Conservation (phyloP, 2,888 invertebrate species). For the Cynaeus angustus region DNA sequence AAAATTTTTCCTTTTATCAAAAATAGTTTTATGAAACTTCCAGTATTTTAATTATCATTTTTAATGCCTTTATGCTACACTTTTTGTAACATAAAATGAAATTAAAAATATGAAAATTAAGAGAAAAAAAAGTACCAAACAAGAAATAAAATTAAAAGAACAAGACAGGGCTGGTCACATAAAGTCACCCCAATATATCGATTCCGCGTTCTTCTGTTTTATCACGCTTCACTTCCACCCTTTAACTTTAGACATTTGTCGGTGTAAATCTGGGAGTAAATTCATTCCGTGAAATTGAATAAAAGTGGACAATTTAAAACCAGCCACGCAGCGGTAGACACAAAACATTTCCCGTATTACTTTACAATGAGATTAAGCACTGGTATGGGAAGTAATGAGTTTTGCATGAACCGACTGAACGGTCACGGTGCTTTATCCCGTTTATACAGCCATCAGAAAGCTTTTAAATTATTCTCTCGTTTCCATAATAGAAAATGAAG, state of each 20-base stretch:
- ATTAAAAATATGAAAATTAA: too few species aligned
- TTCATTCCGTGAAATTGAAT: conserved; percentile 20
- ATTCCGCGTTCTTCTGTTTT: neutral
- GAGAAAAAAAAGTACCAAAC: too few species aligned
- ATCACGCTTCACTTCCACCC: neutral
- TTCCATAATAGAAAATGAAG: conserved; percentile 48
- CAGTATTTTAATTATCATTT: too few species aligned
- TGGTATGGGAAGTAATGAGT: conserved; percentile 47
- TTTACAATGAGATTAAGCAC: conserved; percentile 48
- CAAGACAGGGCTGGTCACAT: too few species aligned
- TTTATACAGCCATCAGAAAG: conserved; percentile 48
- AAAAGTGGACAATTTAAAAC: conserved; percentile 42
- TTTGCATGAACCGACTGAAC: conserved; percentile 48
- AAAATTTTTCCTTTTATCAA: too few species aligned
- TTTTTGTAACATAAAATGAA: too few species aligned
- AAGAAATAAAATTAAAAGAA: too few species aligned
- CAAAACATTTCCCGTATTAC: conserved; percentile 46
- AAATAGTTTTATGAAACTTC: too few species aligned
- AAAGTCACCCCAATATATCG: neutral
- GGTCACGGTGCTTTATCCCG: conserved; percentile 51
- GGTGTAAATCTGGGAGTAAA: conserved; percentile 15
- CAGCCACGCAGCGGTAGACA: conserved; percentile 11
- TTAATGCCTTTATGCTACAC: too few species aligned
- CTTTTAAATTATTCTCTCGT: conserved; percentile 49
- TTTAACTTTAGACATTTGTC: conserved; percentile 1